A percentile compares a stretch with the other conserved stretches of the same genome.
Conservation (phyloP, 2,888 invertebrate genomes). For the Mythimna lalbum region DNA sequence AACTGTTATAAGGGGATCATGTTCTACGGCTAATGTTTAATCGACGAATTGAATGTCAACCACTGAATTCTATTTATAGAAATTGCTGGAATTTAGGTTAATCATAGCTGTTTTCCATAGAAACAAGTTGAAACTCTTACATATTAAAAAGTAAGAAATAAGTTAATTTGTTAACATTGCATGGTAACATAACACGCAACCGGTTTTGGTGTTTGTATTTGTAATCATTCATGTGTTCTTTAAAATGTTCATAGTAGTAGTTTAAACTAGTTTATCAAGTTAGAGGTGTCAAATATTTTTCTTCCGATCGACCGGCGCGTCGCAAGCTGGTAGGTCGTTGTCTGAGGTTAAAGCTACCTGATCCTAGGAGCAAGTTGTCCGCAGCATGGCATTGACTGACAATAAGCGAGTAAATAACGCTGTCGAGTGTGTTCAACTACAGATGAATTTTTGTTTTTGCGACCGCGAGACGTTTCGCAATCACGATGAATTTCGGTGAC, state of each 20-base stretch:
- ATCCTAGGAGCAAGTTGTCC: slow-evolving; percentile 55
- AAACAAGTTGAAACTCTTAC: slow-evolving; percentile 27
- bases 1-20: neutral
- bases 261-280: slow-evolving; percentile 38
- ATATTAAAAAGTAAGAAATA: slow-evolving; percentile 25
- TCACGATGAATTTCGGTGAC: slow-evolving; percentile 68
- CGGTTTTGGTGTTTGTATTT: slow-evolving; percentile 34
- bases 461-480: slow-evolving; percentile 69
- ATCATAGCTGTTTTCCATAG: slow-evolving; percentile 29
- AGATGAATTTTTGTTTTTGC: slow-evolving; percentile 67
- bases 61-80: neutral
- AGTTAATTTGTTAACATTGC: slow-evolving; percentile 29
- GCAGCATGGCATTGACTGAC: slow-evolving; percentile 72
- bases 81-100: slow-evolving; percentile 30
- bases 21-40: slow-evolving; percentile 6
- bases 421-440: slow-evolving; percentile 53
- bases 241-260: slow-evolving; percentile 7
- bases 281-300: slow-evolving; percentile 21
- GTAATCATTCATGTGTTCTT: slow-evolving; percentile 11
- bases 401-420: slow-evolving; percentile 64
- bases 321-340: slow-evolving; percentile 61
- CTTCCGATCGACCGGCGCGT: slow-evolving; percentile 40
- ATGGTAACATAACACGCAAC: slow-evolving; percentile 29
- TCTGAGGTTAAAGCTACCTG: slow-evolving; percentile 65
- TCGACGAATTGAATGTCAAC: slow-evolving; percentile 23